These are phyloP conservation scores for Scomber scombrus DNA, from an alignment of 2,113 vertebrate species.

Conservation along the genomic window DNA sequence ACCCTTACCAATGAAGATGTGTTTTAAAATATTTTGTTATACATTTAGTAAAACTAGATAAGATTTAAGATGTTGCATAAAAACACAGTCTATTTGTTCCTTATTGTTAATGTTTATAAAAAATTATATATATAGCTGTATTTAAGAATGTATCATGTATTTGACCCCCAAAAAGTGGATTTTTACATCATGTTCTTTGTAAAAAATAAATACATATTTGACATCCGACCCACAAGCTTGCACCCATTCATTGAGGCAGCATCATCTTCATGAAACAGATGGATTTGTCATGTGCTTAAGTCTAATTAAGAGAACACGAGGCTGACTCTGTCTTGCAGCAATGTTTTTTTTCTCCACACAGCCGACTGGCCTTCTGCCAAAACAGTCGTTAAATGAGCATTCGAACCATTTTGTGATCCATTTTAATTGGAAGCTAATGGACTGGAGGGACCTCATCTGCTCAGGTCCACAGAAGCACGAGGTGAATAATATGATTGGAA, in stretches of 20 bases:
- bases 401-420: conserved; percentile 53
- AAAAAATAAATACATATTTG: conserved; percentile 18
- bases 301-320: conserved; percentile 40
- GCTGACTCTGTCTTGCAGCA: conserved; percentile 5
- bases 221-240: conserved; percentile 16
- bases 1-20: background rate
- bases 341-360: conserved; percentile 31
- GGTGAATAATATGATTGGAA: conserved; percentile 63
- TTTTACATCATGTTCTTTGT: conserved; percentile 1
- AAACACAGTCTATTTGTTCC: too few relatives aligned
- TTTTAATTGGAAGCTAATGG: conserved; percentile 78
- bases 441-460: conserved; percentile 70
- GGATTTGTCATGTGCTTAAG: conserved; percentile 19
- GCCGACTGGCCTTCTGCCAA: conserved; percentile 49
- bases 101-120: background rate
- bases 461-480: conserved; percentile 61
- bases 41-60: too few relatives aligned
- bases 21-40: too few relatives aligned
- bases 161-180: background rate
- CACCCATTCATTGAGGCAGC: conserved; percentile 3
- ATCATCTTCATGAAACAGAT: conserved; percentile 16
- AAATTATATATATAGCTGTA: too few relatives aligned
- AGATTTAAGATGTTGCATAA: background rate
- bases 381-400: conserved; percentile 54
- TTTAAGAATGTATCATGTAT: too few relatives aligned